These are phyloP conservation scores for Todiramphus saurophagus DNA, from an alignment of 2,113 vertebrate genomes.

Conservation along the genomic window DNA sequence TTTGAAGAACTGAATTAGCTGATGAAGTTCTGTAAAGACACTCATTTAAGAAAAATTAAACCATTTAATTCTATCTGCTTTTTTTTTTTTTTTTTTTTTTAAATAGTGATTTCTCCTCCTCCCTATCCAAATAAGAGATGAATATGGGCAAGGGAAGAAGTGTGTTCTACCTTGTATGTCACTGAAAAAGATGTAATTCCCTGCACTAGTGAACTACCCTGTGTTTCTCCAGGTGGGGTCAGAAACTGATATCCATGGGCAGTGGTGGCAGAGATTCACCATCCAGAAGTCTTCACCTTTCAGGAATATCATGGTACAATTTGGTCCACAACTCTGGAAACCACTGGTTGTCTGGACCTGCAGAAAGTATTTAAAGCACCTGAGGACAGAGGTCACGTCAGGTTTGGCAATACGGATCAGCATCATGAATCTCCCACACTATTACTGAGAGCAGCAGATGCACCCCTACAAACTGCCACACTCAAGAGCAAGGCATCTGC, in stretches of 20 bases:
- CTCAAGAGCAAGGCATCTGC: fast-evolving
- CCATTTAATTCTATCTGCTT: not conserved
- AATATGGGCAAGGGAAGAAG: not conserved
- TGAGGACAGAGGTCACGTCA: not conserved
- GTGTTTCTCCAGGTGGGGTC: not conserved
- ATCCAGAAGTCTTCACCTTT: not conserved
- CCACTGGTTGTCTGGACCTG: not conserved
- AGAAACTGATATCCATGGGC: not conserved
- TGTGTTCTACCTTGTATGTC: not conserved
- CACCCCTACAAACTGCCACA: not conserved
- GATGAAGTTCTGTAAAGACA: not conserved
- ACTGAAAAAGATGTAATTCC: not conserved
- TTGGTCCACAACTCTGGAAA: not conserved
- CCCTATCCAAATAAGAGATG: not conserved
- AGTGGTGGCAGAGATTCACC: not conserved
- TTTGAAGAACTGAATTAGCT: not conserved
- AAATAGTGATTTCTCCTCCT: not conserved
- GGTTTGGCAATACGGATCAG: not conserved
- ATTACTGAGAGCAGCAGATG: not conserved
- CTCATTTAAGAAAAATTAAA: not conserved
- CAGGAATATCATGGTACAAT: not conserved
- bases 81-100: not conserved
- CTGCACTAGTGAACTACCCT: not conserved
- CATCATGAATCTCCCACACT: not conserved
- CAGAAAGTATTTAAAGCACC: not conserved